phyloP scores from a whole-genome alignment of 2,113 vertebrate species.

The Anoura caudifer region DNA sequence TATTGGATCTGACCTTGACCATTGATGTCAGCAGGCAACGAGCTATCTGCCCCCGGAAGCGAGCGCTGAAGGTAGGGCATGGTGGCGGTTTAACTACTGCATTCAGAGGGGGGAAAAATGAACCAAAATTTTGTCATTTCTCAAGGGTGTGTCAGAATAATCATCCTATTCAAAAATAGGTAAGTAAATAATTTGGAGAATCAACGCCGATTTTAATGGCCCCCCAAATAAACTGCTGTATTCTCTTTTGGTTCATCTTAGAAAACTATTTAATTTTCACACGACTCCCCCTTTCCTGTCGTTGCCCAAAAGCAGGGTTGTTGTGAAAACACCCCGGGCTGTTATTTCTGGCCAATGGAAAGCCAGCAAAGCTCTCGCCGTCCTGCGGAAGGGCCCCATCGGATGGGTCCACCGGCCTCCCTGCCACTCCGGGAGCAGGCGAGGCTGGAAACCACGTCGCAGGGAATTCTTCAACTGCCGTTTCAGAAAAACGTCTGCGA shows the following conservation, averaged over 20 bases:
- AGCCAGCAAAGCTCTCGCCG: too few relatives aligned
- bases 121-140: not conserved
- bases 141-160: not conserved
- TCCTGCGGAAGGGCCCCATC: rapidly evolving
- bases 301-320: conserved; percentile 42
- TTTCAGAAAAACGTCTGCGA: not conserved
- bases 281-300: conserved; percentile 65
- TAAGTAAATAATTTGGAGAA: not conserved
- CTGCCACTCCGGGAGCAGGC: rapidly evolving
- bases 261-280: conserved; percentile 47
- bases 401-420: rapidly evolving
- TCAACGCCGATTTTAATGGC: not conserved
- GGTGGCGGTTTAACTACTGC: not conserved
- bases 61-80: not conserved
- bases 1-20: not conserved
- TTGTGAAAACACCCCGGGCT: conserved; percentile 25
- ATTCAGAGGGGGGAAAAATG: not conserved
- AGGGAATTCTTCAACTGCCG: not conserved
- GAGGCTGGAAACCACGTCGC: not conserved
- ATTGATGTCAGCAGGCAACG: not conserved
- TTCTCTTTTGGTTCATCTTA: not conserved
- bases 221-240: not conserved
- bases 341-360: conserved; percentile 41
- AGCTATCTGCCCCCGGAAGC: not conserved
- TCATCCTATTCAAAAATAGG: not conserved